A percentile compares a stretch with the other conserved stretches of the same genome.
Conservation (phyloP, 1,140 invertebrate genomes). For the Diorhabda elongata region DNA sequence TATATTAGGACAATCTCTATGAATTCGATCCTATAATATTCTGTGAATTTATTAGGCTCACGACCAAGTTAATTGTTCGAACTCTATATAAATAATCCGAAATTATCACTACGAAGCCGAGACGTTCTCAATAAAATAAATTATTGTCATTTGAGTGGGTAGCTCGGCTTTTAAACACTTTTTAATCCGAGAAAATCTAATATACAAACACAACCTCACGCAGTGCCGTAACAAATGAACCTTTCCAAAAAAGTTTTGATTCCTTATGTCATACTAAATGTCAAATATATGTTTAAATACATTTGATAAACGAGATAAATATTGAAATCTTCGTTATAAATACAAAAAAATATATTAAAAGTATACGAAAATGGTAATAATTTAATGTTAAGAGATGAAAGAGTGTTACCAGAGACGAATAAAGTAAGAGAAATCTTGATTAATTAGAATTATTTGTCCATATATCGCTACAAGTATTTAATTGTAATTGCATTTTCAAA, state of each 20-base stretch:
- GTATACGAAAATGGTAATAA: no score
- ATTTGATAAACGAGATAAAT: no score
- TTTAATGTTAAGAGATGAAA: no score
- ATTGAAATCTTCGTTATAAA: no score
- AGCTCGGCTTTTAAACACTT: conserved; percentile 41
- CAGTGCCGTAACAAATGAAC: neutral
- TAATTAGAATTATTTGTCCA: no score
- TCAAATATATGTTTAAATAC: no score
- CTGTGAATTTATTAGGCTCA: neutral
- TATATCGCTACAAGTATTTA: no score
- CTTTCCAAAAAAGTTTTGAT: neutral
- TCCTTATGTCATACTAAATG: neutral
- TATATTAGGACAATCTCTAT: conserved; percentile 15
- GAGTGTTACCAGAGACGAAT: no score
- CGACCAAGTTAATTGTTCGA: conserved; percentile 1
- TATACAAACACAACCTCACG: conserved; percentile 27
- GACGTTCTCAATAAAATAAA: conserved; percentile 37
- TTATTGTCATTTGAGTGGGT: conserved; percentile 37
- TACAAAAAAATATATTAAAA: no score
- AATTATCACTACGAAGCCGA: neutral
- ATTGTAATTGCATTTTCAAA: no score
- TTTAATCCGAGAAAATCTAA: conserved; percentile 43
- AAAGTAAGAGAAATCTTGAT: no score
- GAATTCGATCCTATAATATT: neutral
- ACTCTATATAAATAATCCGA: neutral